phyloP scores from a whole-genome alignment of 2,888 invertebrate species.

The Aplocera efformata region DNA sequence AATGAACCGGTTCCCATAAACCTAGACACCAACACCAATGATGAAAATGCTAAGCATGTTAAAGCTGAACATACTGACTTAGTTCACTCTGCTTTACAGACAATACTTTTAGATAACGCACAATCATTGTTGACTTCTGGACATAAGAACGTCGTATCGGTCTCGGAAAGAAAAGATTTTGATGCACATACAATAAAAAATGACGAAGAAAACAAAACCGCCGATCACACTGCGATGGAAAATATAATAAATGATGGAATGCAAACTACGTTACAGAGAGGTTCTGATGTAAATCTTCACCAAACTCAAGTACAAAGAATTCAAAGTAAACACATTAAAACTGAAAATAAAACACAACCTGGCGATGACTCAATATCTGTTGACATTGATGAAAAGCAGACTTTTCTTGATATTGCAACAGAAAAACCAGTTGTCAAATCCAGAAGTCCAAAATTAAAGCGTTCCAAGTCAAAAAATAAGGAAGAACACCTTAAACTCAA shows the following conservation, averaged over 20 bases:
- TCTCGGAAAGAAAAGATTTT: not conserved
- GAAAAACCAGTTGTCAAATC: not conserved
- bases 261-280: slow-evolving; percentile 20
- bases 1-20: slow-evolving; percentile 13
- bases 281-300: slow-evolving; percentile 27
- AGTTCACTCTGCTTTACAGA: slow-evolving; percentile 50
- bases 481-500: not conserved
- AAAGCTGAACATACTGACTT: slow-evolving; percentile 34
- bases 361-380: too few species aligned
- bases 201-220: slow-evolving; percentile 22
- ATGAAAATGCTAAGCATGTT: slow-evolving; percentile 2
- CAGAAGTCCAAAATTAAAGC: too few species aligned
- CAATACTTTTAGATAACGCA: slow-evolving; percentile 14
- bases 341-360: not conserved
- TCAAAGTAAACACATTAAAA: slow-evolving; percentile 17
- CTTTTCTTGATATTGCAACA: not conserved
- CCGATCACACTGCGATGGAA: slow-evolving; percentile 48
- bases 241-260: slow-evolving; percentile 29
- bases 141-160: slow-evolving; percentile 6
- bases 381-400: too few species aligned
- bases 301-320: slow-evolving; percentile 13
- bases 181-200: not conserved
- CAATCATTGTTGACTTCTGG: slow-evolving; percentile 9
- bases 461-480: not conserved
- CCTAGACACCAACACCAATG: slow-evolving; percentile 4